Evolutionary conservation across 2,888 invertebrate genomes (phyloP).

Genomic region (Lithophane leautieri): DNA sequence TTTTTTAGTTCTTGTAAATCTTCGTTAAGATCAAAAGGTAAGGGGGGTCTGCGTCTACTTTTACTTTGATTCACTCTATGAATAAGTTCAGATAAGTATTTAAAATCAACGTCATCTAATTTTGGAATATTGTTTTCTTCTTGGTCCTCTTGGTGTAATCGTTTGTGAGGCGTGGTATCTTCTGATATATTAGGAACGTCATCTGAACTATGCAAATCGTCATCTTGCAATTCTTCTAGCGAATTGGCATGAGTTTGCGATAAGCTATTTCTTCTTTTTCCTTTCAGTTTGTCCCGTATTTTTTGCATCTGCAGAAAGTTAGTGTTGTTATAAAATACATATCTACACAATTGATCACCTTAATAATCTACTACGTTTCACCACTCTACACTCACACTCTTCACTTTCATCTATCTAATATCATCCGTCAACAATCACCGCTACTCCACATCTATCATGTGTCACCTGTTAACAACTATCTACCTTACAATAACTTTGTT

Average conservation of each 20-base stretch:
- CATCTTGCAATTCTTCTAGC: slow-evolving; percentile 36
- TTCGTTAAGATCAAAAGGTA: slow-evolving; percentile 23
- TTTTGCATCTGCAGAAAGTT: slow-evolving; percentile 69
- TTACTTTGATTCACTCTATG: slow-evolving; percentile 78
- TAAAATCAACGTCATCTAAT: slow-evolving; percentile 79
- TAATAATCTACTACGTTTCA: background rate
- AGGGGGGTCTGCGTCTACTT: slow-evolving; percentile 41
- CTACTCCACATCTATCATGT: too few species aligned
- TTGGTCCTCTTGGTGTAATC: slow-evolving; percentile 44
- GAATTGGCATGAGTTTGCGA: slow-evolving; percentile 30
- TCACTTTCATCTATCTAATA: background rate
- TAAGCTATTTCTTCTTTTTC: slow-evolving; percentile 63
- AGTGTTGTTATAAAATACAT: background rate
- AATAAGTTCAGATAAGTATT: slow-evolving; percentile 84
- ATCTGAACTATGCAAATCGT: slow-evolving; percentile 57
- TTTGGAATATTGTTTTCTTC: slow-evolving; percentile 52
- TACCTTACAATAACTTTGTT: slow-evolving; percentile 5
- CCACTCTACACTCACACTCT: background rate
- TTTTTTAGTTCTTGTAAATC: slow-evolving; percentile 43
- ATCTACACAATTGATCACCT: background rate
- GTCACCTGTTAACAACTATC: background rate
- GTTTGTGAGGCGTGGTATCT: slow-evolving; percentile 9
- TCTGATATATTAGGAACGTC: slow-evolving; percentile 48
- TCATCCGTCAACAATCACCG: background rate
- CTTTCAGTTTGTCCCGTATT: slow-evolving; percentile 66